phyloP scores from a whole-genome alignment of 1,140 invertebrate species.

The Aphaenogaster floridana region DNA sequence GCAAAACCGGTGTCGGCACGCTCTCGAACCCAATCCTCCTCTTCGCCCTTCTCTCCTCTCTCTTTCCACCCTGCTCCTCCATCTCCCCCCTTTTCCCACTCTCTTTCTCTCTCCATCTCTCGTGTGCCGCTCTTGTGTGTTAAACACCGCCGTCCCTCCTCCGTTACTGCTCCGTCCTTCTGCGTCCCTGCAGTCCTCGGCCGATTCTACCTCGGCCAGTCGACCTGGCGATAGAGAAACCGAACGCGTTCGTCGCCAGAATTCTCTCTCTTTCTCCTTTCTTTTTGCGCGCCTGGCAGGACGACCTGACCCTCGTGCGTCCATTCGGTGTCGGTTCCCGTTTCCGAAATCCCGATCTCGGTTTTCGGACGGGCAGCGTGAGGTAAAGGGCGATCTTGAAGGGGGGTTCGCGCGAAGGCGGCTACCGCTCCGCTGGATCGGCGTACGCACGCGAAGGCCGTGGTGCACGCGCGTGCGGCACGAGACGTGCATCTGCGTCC shows the following conservation, averaged over 20 bases:
- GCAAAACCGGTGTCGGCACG: conserved; percentile 64
- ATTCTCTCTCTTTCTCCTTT: background rate
- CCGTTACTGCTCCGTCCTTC: conserved; percentile 59
- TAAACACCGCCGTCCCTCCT: conserved; percentile 41
- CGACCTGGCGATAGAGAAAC: conserved; percentile 52
- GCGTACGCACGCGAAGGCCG: conserved; percentile 49
- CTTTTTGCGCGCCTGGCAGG: too few relatives aligned
- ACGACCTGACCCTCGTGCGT: background rate
- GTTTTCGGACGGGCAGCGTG: too few relatives aligned
- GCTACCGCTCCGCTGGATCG: background rate
- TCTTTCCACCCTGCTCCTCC: conserved; percentile 17
- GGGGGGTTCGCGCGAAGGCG: background rate
- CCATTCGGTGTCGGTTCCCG: background rate
- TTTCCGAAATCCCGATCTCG: background rate
- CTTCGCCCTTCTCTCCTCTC: conserved; percentile 48
- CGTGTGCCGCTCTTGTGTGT: conserved; percentile 46
- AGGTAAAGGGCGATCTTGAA: background rate
- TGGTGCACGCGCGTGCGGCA: conserved; percentile 34
- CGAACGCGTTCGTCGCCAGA: conserved; percentile 13
- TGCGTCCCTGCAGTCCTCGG: conserved; percentile 55
- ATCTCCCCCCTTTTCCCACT: conserved; percentile 5
- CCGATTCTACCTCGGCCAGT: conserved; percentile 63
- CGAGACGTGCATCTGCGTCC: conserved; percentile 22
- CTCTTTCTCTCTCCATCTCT: conserved; percentile 29
- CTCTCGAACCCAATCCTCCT: conserved; percentile 48